Base-by-base conservation (phyloP, 1,140 invertebrate species). In the Microvelia longipes region DNA sequence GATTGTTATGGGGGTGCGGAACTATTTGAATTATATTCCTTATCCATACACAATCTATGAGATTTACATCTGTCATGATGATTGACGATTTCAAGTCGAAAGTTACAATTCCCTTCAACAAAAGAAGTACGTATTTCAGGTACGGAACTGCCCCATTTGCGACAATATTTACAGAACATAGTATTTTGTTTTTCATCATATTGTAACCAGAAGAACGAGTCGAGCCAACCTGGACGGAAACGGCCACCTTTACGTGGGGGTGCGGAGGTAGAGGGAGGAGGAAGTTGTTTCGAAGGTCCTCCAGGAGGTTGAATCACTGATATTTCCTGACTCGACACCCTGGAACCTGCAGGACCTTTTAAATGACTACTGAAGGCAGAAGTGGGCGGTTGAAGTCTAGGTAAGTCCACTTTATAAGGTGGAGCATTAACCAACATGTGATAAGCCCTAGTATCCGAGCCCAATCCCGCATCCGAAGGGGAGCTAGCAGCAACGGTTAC, bases 11-110 rank as follows among this genome's bases (percentile, higher is more conserved):
- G 35, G 5, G 35, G 35, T 19, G 35, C 19, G 19, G 35, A 11
- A 50, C 35, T 5, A 50, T 50, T 50, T 50, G 68, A 68, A 69
- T 78, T 74, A 1, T 71, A 76, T 73, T 84, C 81, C 78, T 83
- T 82, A 71, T 80, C 77, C 50, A 82, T 78, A 74, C 87, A 89
- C 68, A 88, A 75, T 72, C 84, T 83, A 75, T 89, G 87, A n/a
- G 87, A 87, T 77, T 89, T 89, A 75, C 86, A 88, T 75, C 87
- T 88, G 77, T 88, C 86, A 75, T 89, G 87, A 78, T 89, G 87
- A 77, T 89, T 88, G 26, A 89, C 84, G 74, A 89, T 90, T 80
- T 89, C 87, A 30, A 88, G 79, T 69, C 87, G 82, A 79, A 89
- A 89, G 77, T 89, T 89, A 29, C 84, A 83, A 74, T 87, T 89